Evolutionary conservation across 2,888 invertebrate genomes (phyloP).

Genomic region (Hofmannophila pseudospretella): DNA sequence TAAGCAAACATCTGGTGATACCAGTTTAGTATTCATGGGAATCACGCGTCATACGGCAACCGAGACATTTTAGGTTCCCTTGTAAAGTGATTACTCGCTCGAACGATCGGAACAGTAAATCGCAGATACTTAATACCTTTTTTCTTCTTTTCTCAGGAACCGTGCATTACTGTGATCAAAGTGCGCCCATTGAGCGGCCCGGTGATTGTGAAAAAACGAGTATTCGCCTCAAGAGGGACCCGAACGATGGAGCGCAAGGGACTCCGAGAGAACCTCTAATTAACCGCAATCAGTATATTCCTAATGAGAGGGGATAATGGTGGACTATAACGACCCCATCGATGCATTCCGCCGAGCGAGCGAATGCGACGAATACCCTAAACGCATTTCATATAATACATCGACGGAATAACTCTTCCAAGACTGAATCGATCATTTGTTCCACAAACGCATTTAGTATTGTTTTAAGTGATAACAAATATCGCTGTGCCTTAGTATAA

Average conservation of each 20-base stretch:
- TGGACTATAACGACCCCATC: conserved; percentile 71
- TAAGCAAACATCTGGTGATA: conserved; percentile 68
- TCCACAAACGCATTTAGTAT: conserved; percentile 65
- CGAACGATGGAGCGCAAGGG: conserved; percentile 62
- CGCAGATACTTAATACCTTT: conserved; percentile 24
- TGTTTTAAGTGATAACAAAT: conserved; percentile 52
- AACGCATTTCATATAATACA: conserved; percentile 64
- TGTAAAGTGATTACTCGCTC: conserved; percentile 16
- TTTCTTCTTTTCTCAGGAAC: conserved; percentile 63
- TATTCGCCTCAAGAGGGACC: conserved; percentile 39
- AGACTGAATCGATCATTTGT: conserved; percentile 69
- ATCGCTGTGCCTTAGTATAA: conserved; percentile 70
- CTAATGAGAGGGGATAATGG: conserved; percentile 76
- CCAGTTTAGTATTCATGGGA: conserved; percentile 39
- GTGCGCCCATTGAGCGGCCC: conserved; percentile 68
- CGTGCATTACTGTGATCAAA: conserved; percentile 69
- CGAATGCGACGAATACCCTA: conserved; percentile 54
- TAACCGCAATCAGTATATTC: conserved; percentile 78
- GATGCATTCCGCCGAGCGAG: conserved; percentile 66
- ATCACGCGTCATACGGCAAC: conserved; percentile 24
- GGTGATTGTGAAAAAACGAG: conserved; percentile 73
- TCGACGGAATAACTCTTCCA: conserved; percentile 57
- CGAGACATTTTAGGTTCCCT: conserved; percentile 17
- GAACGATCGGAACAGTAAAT: conserved; percentile 7
- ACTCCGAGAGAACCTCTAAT: conserved; percentile 69